These are phyloP conservation scores for Drosophila birchii DNA, from an alignment of 2,888 invertebrate species.

Conservation along the genomic window DNA sequence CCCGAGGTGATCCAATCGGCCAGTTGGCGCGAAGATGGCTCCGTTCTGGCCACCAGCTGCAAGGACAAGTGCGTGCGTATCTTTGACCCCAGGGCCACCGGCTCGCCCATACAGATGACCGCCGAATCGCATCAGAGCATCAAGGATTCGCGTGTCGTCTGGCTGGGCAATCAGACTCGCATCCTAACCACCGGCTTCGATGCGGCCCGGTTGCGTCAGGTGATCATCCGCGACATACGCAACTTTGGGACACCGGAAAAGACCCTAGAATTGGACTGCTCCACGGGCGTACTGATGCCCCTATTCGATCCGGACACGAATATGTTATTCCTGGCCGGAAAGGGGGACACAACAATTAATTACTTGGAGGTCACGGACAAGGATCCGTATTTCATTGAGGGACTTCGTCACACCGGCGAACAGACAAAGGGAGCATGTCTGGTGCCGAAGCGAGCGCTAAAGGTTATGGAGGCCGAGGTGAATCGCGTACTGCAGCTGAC, in stretches of 20 bases:
- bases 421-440: conserved; percentile 97
- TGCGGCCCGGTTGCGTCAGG: conserved; percentile 93
- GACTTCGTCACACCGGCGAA: conserved; percentile 94
- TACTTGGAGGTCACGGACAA: conserved; percentile 96
- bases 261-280: conserved; percentile 92
- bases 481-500: conserved; percentile 95
- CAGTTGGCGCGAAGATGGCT: conserved; percentile 95
- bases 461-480: conserved; percentile 99
- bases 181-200: conserved; percentile 97
- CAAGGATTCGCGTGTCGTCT: conserved; percentile 95
- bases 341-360: conserved; percentile 96
- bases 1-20: conserved; percentile 95
- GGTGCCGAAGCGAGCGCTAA: conserved; percentile 95
- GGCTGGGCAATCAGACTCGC: conserved; percentile 93
- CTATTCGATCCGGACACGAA: conserved; percentile 96
- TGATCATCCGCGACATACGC: conserved; percentile 94
- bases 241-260: conserved; percentile 92
- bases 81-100: conserved; percentile 90
- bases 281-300: conserved; percentile 96
- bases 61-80: conserved; percentile 96
- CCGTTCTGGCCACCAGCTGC: conserved; percentile 91
- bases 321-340: conserved; percentile 97
- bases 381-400: conserved; percentile 95
- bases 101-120: conserved; percentile 87
- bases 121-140: conserved; percentile 94